Base-by-base conservation (phyloP, 2,113 vertebrate genomes). In the Grammomys dolichurus region DNA sequence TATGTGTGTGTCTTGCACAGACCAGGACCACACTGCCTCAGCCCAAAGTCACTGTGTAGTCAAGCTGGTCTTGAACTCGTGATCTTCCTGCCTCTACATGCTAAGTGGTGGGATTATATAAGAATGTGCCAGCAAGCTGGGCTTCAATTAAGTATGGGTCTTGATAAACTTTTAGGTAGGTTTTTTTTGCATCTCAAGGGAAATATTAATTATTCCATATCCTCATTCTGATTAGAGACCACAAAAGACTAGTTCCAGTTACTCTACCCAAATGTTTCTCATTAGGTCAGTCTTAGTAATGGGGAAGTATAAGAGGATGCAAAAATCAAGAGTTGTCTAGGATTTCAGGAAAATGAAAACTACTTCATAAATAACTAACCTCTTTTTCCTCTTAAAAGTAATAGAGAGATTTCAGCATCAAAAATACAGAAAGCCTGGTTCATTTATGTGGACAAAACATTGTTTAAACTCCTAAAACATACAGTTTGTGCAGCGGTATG, bases 401-500 rank as follows among this genome's bases (percentile, higher is more conserved):
- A 72, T 63, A 65, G 70, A 94, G 69, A 97, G 10, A 40, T 86
- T 80, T 93, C 97, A 73, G 98, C 95, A 87, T n/a, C 10, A 67
- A 95, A 7, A 46, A 98, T 98, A 94, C 98, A 98, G 90, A 96
- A 43, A 85, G 90, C 94, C 12, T 98, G 98, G 98, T 85, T 96
- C 54, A 60, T 56, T 88, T 69, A 98, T 81, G 48, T 91, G 70
- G 85, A 96, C 81, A 97, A 63, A 97, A n/a, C 60, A 46, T 20
- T 98, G 72, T 98, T 98, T 97, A 94, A 87, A 89, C 98, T 98
- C 80, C 97, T 98, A 78, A 98, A 98, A 87, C 96, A 95, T 1
- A 93, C 97, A 67, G 14, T 98, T 88, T 95, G 97, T 96, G 98
- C 98, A 78, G 98, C 94, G 22, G 98, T 98, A 98, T 90, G 98